phyloP scores from a whole-genome alignment of 1,140 invertebrate species.

The Bilobella aurantiaca region DNA sequence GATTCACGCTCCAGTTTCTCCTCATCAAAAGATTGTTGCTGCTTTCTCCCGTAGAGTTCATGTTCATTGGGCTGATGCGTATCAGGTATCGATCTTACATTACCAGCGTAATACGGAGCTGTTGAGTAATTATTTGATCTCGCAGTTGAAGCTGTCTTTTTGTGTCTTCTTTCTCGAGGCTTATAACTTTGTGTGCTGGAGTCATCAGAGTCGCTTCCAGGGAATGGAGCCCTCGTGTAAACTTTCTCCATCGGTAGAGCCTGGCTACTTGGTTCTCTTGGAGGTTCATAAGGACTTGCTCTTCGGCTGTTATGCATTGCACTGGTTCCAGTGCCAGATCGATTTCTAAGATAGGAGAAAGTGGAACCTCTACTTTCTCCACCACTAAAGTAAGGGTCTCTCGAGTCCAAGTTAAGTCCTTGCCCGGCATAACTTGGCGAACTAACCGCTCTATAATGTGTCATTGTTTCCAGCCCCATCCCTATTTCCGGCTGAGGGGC shows the following conservation, averaged over 20 bases:
- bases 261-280: too few species aligned
- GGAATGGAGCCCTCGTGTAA: slow-evolving; percentile 3
- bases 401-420: not conserved
- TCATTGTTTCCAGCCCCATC: slow-evolving; percentile 16
- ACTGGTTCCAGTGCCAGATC: not conserved
- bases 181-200: slow-evolving; percentile 21
- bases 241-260: too few species aligned
- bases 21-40: not conserved
- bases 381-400: not conserved
- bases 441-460: not conserved
- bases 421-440: not conserved
- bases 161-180: not conserved
- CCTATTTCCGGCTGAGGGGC: slow-evolving; percentile 8
- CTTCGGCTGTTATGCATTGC: not conserved
- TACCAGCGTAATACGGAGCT: too few species aligned
- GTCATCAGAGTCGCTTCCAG: slow-evolving; percentile 32
- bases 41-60: too few species aligned
- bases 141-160: not conserved
- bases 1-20: slow-evolving; percentile 17
- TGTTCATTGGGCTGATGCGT: too few species aligned
- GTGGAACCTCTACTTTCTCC: not conserved
- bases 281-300: not conserved
- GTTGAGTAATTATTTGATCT: too few species aligned
- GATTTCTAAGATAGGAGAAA: not conserved
- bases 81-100: too few species aligned